Percentiles rank a stretch among this genome's conserved stretches.
These are phyloP conservation scores for Sarcophaga caerulescens DNA, from an alignment of 2,888 invertebrate species.

Conservation along the genomic window DNA sequence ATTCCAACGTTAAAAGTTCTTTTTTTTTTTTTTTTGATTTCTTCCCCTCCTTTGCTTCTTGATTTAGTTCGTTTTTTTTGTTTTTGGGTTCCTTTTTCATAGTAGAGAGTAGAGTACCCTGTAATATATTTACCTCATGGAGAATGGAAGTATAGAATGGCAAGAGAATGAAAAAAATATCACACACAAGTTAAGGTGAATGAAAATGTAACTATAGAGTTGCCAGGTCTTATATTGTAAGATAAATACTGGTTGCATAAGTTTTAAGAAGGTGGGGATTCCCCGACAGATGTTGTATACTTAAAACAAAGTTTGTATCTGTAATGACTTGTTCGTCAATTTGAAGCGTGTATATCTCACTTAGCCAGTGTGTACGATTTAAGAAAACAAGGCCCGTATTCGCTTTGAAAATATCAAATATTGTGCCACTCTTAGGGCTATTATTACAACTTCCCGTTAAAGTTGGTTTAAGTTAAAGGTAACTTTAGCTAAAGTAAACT, in stretches of 20 bases:
- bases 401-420: too few relatives aligned
- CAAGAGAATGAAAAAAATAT: neutral
- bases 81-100: neutral
- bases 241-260: neutral
- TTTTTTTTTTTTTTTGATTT: conserved; percentile 2
- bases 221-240: neutral
- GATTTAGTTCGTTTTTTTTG: conserved; percentile 4
- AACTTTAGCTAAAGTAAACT: too few relatives aligned
- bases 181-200: neutral
- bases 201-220: neutral
- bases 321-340: too few relatives aligned
- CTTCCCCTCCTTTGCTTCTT: conserved; percentile 1
- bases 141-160: neutral
- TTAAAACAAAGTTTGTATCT: too few relatives aligned
- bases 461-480: too few relatives aligned
- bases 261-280: too few relatives aligned
- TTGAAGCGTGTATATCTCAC: too few relatives aligned
- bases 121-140: neutral
- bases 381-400: too few relatives aligned
- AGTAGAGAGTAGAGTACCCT: neutral
- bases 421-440: too few relatives aligned
- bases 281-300: too few relatives aligned
- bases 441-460: too few relatives aligned
- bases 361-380: too few relatives aligned
- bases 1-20: conserved; percentile 52